phyloP scores from a whole-genome alignment of 1,140 invertebrate genomes.

The Zaprionus davidi region DNA sequence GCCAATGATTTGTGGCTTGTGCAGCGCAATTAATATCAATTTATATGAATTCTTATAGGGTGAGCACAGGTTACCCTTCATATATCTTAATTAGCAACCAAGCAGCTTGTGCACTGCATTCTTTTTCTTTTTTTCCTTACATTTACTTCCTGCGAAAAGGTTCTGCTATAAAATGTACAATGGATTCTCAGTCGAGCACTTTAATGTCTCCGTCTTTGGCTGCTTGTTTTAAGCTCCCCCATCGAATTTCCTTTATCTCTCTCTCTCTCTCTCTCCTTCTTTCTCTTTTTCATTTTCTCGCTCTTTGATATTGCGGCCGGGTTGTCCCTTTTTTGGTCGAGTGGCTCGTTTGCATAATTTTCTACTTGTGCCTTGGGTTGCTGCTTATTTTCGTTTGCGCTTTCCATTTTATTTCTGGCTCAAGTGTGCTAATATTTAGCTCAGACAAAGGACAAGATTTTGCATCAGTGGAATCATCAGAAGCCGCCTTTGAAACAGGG shows the following conservation, averaged over 20 bases:
- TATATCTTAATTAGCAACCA: slow-evolving; percentile 74
- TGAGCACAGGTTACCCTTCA: slow-evolving; percentile 51
- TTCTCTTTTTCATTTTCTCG: slow-evolving; percentile 30
- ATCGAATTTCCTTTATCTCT: not conserved
- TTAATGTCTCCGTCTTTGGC: slow-evolving; percentile 43
- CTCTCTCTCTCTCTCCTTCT: not conserved
- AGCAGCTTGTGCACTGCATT: slow-evolving; percentile 9
- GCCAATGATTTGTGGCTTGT: slow-evolving; percentile 43
- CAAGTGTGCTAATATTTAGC: slow-evolving; percentile 55
- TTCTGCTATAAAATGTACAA: slow-evolving; percentile 64
- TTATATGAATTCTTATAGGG: slow-evolving; percentile 66
- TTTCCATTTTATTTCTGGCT: slow-evolving; percentile 25
- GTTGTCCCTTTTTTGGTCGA: slow-evolving; percentile 36
- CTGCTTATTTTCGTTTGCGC: slow-evolving; percentile 15
- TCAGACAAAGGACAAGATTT: slow-evolving; percentile 33
- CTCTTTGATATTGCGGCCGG: slow-evolving; percentile 36
- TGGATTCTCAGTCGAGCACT: slow-evolving; percentile 46
- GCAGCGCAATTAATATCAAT: slow-evolving; percentile 76
- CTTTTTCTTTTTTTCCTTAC: not conserved
- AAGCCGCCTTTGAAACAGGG: slow-evolving; percentile 14
- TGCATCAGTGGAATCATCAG: slow-evolving; percentile 10
- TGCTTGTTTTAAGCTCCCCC: slow-evolving; percentile 36
- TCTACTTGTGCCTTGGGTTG: slow-evolving; percentile 53
- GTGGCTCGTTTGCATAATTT: slow-evolving; percentile 67
- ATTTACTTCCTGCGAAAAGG: slow-evolving; percentile 25